Conservation (phyloP, 2,113 vertebrate species). For the Diadophis punctatus region DNA sequence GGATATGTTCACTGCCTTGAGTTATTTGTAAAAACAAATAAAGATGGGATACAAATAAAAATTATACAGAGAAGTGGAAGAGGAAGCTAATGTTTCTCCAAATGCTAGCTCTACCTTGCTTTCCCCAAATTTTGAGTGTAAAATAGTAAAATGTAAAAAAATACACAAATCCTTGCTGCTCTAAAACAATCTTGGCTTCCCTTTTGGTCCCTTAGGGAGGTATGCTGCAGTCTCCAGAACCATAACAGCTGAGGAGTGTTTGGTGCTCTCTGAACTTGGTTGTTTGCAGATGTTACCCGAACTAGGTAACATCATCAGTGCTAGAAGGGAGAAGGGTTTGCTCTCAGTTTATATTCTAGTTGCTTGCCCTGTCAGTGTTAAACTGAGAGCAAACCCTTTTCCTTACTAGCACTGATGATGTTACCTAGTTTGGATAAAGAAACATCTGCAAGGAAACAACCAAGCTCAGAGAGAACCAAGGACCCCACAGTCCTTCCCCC, state of each 20-base stretch:
- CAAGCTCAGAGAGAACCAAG: neutral
- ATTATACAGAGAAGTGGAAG: neutral
- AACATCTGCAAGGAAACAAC: neutral
- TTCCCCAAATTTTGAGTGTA: neutral
- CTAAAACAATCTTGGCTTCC: neutral
- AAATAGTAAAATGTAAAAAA: neutral
- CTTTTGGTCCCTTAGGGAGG: neutral
- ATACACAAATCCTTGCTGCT: neutral
- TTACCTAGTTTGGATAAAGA: neutral
- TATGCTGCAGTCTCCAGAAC: neutral
- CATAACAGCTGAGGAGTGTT: neutral
- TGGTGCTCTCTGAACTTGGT: neutral
- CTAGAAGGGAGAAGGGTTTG: neutral
- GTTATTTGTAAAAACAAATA: neutral
- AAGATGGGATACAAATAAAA: neutral
- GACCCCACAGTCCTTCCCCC: too few species aligned
- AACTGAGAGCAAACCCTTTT: neutral
- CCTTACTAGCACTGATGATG: too few species aligned
- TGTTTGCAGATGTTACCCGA: neutral
- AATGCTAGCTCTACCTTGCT: neutral
- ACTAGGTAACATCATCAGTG: neutral
- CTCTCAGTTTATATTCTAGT: neutral
- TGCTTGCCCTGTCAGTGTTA: neutral
- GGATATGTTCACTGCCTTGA: neutral
- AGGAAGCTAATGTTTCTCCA: neutral